A percentile compares a stretch with the other conserved stretches of the same genome.
Conservation (phyloP, 2,888 invertebrate species). For the Chorisops tibialis region DNA sequence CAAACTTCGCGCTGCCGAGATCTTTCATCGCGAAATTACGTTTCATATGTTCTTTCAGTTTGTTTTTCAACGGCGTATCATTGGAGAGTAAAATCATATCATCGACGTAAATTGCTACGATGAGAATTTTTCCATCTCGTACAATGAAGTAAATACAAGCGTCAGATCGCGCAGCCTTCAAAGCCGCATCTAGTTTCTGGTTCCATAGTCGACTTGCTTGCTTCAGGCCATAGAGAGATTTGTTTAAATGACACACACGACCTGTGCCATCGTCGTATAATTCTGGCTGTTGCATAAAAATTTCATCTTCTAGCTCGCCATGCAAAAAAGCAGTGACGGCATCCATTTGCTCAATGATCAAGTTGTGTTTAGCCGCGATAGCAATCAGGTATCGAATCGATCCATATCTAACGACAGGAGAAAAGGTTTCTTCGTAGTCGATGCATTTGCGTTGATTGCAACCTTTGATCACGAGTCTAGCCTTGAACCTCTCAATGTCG, state of each 20-base stretch:
- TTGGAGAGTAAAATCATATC: slow-evolving; percentile 20
- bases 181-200: slow-evolving; percentile 15
- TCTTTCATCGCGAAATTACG: slow-evolving; percentile 1
- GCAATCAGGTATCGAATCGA: slow-evolving; percentile 15
- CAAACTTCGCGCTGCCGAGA: background rate
- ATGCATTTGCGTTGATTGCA: slow-evolving; percentile 28
- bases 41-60: slow-evolving; percentile 6
- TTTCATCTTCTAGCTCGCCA: slow-evolving; percentile 29
- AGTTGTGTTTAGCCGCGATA: background rate
- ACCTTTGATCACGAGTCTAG: slow-evolving; percentile 29
- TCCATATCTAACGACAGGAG: slow-evolving; percentile 29
- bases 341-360: slow-evolving; percentile 31
- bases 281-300: slow-evolving; percentile 34
- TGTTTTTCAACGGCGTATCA: slow-evolving; percentile 13
- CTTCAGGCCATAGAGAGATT: slow-evolving; percentile 34
- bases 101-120: slow-evolving; percentile 27
- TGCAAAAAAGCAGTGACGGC: slow-evolving; percentile 21
- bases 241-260: slow-evolving; percentile 31
- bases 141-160: slow-evolving; percentile 23
- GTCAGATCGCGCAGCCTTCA: slow-evolving; percentile 15
- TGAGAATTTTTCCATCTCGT: slow-evolving; percentile 5
- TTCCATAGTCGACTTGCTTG: slow-evolving; percentile 34
- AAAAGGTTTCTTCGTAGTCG: slow-evolving; percentile 33
- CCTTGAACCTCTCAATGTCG: slow-evolving; percentile 22
- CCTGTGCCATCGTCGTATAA: slow-evolving; percentile 28